Evolutionary conservation across 2,888 invertebrate species (phyloP).

Genomic region (Lepeophtheirus nordmannii): DNA sequence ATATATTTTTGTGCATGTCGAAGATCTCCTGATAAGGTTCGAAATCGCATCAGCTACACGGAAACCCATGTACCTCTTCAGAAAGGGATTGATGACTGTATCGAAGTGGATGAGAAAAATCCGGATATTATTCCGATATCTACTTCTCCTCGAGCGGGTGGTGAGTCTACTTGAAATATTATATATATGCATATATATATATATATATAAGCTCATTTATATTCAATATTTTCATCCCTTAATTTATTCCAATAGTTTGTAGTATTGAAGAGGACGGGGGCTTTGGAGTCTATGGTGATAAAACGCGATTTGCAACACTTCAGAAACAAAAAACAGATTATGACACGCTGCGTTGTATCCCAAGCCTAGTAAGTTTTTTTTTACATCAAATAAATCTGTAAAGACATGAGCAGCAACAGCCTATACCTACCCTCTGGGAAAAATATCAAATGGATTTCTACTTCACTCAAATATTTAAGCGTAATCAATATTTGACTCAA

Average conservation of each 20-base stretch:
- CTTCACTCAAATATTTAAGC: no score
- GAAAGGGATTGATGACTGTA: constrained; percentile 21
- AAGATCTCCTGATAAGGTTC: neutral
- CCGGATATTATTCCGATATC: constrained; percentile 17
- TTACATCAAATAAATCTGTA: neutral
- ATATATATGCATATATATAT: neutral
- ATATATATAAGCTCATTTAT: neutral
- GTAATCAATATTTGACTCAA: no score
- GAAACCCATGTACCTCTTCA: constrained; percentile 21
- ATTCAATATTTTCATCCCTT: neutral
- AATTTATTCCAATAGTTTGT: neutral
- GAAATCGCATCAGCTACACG: constrained; percentile 17
- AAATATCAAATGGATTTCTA: neutral
- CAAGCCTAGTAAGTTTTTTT: constrained; percentile 14
- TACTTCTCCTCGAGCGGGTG: neutral
- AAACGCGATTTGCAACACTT: constrained; percentile 20
- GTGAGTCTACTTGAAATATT: neutral
- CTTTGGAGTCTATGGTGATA: constrained; percentile 13
- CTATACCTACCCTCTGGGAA: neutral
- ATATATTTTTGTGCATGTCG: constrained; percentile 19
- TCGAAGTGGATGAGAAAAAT: constrained; percentile 10
- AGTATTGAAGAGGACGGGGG: neutral
- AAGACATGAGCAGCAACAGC: neutral
- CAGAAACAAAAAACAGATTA: constrained; percentile 9
- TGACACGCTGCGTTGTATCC: constrained; percentile 14